Evolutionary conservation across 2,113 vertebrate species (phyloP).

Genomic region (Xiphorhynchus elegans): DNA sequence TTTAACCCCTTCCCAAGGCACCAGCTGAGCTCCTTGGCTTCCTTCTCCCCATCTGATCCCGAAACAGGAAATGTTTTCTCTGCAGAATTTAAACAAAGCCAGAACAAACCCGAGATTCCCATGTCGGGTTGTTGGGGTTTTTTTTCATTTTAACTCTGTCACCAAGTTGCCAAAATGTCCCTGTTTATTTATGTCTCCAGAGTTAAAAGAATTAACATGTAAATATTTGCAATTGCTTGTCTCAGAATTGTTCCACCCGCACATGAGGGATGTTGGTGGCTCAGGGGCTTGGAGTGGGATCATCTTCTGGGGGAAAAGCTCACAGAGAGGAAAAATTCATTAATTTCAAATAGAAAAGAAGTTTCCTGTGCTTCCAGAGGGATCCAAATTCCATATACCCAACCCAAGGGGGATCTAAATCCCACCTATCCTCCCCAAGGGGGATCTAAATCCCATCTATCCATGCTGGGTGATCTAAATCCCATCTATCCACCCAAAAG

Average conservation of each 20-base stretch:
- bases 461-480: background rate
- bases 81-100: background rate
- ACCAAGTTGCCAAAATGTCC: background rate
- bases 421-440: background rate
- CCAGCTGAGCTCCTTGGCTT: background rate
- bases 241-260: background rate
- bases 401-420: background rate
- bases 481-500: background rate
- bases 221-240: constrained; percentile 8
- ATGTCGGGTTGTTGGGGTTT: background rate
- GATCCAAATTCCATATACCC: background rate
- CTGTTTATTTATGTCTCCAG: background rate
- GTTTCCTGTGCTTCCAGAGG: background rate
- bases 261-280: background rate
- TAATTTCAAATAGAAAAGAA: background rate
- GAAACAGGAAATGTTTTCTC: background rate
- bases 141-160: background rate
- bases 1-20: background rate
- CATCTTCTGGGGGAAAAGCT: background rate
- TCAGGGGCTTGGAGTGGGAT: background rate
- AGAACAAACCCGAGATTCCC: background rate
- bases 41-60: background rate
- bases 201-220: background rate
- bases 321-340: background rate
- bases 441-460: background rate